Evolutionary conservation across 2,113 vertebrate genomes (phyloP), one percentile per base, ranked within the genome.

Genomic region (Aptenodytes forsteri): DNA sequence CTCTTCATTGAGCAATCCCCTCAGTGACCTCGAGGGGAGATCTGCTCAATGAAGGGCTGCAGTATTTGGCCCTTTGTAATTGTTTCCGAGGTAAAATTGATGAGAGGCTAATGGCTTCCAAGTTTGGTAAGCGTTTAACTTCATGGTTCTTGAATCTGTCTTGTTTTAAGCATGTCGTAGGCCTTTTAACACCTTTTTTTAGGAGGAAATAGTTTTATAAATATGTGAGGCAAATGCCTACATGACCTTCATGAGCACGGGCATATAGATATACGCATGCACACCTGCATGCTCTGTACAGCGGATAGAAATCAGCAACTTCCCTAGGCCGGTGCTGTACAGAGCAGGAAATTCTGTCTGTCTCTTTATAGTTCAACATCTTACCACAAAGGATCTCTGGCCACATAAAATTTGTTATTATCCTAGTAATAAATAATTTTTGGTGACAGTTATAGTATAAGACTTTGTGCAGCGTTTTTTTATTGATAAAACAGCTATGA

Each of bases 401-500:
- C 89, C 83, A 62, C 93, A 89, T 97, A 95, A 97, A 97, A 95
- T 96, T 93, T 93, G 91, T 96, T 96, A 91, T 96, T 97, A 93
- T 95, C 89, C 29, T 66, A 42, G 96, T 47, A 78, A 96, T 98
- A 97, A 97, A 98, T 98, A 97, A 89, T 90, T 98, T 98, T 97
- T 50, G 36, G 93, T 98, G 97, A 92, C 97, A 92, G 92, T 94
- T 98, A 96, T 55, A 92, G 87, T 85, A 64, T 94, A 97, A 97
- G 96, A 96, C 88, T 97, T 97, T 85, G 93, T 90, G 87, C 13
- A 1, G 71, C 70, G 5, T 82, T 91, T 94, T 91, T 97, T 97
- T 90, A 94, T 98, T 92, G 97, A 97, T 96, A 97, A 96, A 98
- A 62, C 92, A 50, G 49, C 93, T 93, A 97, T 97, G 98, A 98